phyloP scores from a whole-genome alignment of 2,797 vertebrate species.

The Tokudaia tokunoshimensis region DNA sequence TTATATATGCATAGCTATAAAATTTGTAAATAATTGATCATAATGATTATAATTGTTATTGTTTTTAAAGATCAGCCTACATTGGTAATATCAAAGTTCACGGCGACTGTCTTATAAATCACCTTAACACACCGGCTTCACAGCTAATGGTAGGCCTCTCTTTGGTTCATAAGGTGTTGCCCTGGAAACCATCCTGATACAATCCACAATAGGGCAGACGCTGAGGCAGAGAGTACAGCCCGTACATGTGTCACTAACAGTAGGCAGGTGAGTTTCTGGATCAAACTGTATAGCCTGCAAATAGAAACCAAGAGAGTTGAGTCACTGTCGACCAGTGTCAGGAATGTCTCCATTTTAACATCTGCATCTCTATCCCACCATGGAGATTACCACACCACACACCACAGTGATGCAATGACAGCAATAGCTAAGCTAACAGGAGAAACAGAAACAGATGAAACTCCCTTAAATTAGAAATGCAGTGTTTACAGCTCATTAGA shows the following conservation, averaged over 20 bases:
- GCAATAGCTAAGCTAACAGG: slow-evolving; percentile 79
- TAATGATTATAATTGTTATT: slow-evolving; percentile 81
- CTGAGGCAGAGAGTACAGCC: slow-evolving; percentile 96
- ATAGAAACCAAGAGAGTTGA: slow-evolving; percentile 82
- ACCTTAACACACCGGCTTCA: slow-evolving; percentile 88
- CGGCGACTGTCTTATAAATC: slow-evolving; percentile 73
- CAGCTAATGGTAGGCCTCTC: slow-evolving; percentile 93
- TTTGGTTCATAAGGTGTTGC: slow-evolving; percentile 92
- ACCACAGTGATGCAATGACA: slow-evolving; percentile 78
- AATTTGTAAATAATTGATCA: slow-evolving; percentile 83
- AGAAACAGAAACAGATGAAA: background rate
- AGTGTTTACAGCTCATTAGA: slow-evolving; percentile 61
- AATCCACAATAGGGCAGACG: slow-evolving; percentile 96
- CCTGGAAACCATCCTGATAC: slow-evolving; percentile 96
- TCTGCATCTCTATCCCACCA: slow-evolving; percentile 64
- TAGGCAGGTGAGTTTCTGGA: slow-evolving; percentile 94
- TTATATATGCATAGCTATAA: background rate
- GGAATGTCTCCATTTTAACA: slow-evolving; percentile 62
- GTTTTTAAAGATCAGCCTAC: slow-evolving; percentile 83
- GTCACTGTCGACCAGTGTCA: slow-evolving; percentile 78
- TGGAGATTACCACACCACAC: slow-evolving; percentile 48
- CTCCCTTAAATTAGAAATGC: slow-evolving; percentile 70
- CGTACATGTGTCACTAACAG: slow-evolving; percentile 93
- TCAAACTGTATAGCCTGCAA: slow-evolving; percentile 95
- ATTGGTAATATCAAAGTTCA: slow-evolving; percentile 73